Percentiles rank a stretch among this genome's conserved stretches.
These are phyloP conservation scores for Euleptes europaea DNA, from an alignment of 2,113 vertebrate species.

Conservation along the genomic window DNA sequence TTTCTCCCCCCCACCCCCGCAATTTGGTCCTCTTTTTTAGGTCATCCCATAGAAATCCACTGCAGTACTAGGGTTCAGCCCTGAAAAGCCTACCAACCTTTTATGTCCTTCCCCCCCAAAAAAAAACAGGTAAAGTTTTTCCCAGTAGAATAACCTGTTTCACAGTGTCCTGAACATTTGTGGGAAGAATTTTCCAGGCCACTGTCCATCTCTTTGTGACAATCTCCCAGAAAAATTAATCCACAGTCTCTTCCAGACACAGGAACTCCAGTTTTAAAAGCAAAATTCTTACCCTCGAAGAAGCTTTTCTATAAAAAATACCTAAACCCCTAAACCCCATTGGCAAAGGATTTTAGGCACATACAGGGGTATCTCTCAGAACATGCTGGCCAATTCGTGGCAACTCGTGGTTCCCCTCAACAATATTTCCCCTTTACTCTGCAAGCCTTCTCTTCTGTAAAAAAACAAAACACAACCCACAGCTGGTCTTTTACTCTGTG, in stretches of 20 bases:
- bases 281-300: not conserved
- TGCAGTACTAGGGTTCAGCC: too few species aligned
- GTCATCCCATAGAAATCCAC: too few species aligned
- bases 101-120: too few species aligned
- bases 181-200: not conserved
- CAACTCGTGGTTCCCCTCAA: too few species aligned
- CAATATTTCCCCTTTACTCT: not conserved
- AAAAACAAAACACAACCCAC: not conserved
- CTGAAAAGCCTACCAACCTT: too few species aligned
- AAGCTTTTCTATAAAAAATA: not conserved
- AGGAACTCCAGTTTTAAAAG: not conserved
- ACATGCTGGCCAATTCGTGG: not conserved
- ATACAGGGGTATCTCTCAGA: not conserved
- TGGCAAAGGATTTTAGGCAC: accelerated
- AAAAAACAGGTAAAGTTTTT: not conserved
- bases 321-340: not conserved
- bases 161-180: not conserved
- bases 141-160: not conserved
- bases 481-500: not conserved
- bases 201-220: not conserved
- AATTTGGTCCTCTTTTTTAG: too few species aligned
- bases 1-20: too few species aligned
- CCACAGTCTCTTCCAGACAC: not conserved
- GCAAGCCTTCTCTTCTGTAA: not conserved
- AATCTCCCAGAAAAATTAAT: not conserved